Base-by-base conservation (phyloP, 2,113 vertebrate genomes). In the Amblyopsis rosae region DNA sequence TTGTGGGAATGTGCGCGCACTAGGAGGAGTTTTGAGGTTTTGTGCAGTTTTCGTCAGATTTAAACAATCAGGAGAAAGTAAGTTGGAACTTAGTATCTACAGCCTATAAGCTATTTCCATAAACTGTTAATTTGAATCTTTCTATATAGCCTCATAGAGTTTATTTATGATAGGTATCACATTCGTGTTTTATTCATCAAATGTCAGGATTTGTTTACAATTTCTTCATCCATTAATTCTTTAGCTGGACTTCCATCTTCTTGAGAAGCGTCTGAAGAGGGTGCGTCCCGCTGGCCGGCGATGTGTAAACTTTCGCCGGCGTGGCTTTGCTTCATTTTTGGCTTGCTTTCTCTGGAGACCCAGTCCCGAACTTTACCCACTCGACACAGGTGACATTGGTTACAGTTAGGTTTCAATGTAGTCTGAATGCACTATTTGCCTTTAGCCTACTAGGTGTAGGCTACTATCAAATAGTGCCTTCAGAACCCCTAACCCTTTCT, bases 321-420 rank as follows among this genome's bases (percentile, higher is more conserved):
- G 47, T 87, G 86, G 82, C 56, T 87, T 65, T 91, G 78, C 41
- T 54, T 88, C 72, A 62, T 90, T 76, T 78, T 90, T 71, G 65
- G 82, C 63, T 61, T 89, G 69, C 63, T 90, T 56, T 67, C 85
- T 62, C 57, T 86, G 71, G 82, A 89, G 66, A 60, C 81, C 67
- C 83, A 81, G 69, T 54, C 77, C 59, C 67, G 67, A 41, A 68
- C 62, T 48, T 63, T 72, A 45, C 73, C 71, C 35, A 77, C 49
- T 11, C 9, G 35, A 7, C 35, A 41, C 35, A 41, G 35, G 35
- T 41, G 35, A 8, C 5, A 41, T 41, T 41, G 26, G 26, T 26
- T 41, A 41, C 35, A 41, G 35, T 41, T 1, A 41, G 35, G 35
- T 41, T 41, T 41, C 35, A 6, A 8, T 7, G 4, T 41, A 41